Evolutionary conservation across 2,888 invertebrate species (phyloP).

Genomic region (Ormyrus pomaceus): DNA sequence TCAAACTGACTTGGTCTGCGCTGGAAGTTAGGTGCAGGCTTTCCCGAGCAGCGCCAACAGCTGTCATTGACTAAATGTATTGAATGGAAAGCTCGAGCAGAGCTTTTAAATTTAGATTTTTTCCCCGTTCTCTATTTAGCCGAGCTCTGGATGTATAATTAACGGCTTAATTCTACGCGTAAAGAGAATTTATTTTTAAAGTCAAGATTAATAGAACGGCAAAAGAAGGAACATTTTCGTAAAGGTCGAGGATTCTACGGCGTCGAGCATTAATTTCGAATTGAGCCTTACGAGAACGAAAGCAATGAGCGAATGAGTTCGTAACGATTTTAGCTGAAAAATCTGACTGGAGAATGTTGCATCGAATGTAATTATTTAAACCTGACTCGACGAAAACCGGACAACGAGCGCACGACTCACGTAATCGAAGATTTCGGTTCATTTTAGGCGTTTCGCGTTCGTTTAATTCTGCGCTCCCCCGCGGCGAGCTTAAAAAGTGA

Average conservation of each 20-base stretch:
- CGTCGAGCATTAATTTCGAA: too few species aligned
- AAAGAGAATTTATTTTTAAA: too few species aligned
- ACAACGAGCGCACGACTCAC: not conserved
- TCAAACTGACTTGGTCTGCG: not conserved
- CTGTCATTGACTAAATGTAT: not conserved
- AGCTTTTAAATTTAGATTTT: not conserved
- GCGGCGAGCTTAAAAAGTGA: slow-evolving; percentile 1
- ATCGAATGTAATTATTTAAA: not conserved
- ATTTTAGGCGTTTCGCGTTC: not conserved
- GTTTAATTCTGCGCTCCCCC: not conserved
- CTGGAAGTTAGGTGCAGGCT: not conserved
- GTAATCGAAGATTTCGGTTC: not conserved
- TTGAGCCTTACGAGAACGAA: too few species aligned
- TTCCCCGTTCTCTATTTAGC: not conserved
- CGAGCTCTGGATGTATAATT: too few species aligned
- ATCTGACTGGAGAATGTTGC: too few species aligned
- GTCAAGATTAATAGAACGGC: too few species aligned
- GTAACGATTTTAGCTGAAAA: too few species aligned
- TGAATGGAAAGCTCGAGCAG: not conserved
- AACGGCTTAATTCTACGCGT: too few species aligned
- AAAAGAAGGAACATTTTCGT: too few species aligned
- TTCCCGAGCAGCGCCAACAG: not conserved
- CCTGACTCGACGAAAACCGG: slow-evolving; percentile 1
- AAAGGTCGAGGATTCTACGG: too few species aligned
- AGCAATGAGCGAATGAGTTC: too few species aligned